Conservation (phyloP, 2,888 invertebrate genomes). For the Parapristionchus giblindavisi region DNA sequence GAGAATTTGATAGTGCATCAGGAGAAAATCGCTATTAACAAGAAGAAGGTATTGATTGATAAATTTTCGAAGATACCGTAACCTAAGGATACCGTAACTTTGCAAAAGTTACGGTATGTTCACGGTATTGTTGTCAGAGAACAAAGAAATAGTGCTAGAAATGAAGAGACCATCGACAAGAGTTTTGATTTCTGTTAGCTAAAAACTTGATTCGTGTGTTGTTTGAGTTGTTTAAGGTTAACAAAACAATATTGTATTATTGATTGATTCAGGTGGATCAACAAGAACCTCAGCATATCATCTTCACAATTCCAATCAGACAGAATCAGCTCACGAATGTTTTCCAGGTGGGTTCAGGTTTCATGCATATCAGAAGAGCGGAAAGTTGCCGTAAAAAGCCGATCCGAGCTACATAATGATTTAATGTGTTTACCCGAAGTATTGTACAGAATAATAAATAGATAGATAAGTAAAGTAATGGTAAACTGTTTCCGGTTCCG, state of each 20-base stretch:
- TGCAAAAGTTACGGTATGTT: not conserved
- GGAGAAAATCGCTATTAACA: conserved; percentile 86
- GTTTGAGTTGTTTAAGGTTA: not conserved
- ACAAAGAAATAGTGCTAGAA: not conserved
- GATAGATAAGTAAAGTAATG: not conserved
- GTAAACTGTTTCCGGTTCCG: conserved; percentile 74
- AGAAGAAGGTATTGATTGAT: conserved; percentile 77
- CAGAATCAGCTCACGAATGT: conserved; percentile 87
- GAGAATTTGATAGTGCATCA: conserved; percentile 93
- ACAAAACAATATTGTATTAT: conserved; percentile 5
- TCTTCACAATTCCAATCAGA: conserved; percentile 92
- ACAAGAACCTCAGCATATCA: conserved; percentile 82
- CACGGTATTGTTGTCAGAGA: not conserved
- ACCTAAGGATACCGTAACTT: not conserved
- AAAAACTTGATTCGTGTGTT: not conserved
- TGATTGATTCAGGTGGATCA: conserved; percentile 76
- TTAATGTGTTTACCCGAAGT: too few species aligned
- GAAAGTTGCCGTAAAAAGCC: too few species aligned
- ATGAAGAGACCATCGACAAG: not conserved
- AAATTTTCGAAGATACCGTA: not conserved
- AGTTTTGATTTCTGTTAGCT: too few species aligned
- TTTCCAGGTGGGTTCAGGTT: conserved; percentile 76
- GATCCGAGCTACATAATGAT: too few species aligned
- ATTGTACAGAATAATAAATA: too few species aligned
- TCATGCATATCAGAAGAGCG: not conserved